Evolutionary conservation across 2,113 vertebrate genomes (phyloP).

Genomic region (Silurus glanis): DNA sequence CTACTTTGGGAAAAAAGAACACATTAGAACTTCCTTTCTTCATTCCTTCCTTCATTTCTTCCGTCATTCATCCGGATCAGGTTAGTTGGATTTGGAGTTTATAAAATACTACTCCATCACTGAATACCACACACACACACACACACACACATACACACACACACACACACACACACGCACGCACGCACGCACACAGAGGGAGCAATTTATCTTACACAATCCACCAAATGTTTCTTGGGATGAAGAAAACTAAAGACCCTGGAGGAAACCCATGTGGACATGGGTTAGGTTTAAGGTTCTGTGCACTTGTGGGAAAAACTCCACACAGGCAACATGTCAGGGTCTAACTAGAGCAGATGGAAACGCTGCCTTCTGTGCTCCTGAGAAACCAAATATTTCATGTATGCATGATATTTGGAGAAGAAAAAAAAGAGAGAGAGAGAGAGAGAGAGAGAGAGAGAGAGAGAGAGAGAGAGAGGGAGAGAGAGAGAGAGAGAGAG

Average conservation of each 20-base stretch:
- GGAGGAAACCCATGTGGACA: not conserved
- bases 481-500: too few relatives aligned
- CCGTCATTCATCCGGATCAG: not conserved
- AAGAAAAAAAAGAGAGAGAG: too few relatives aligned
- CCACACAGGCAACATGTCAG: not conserved
- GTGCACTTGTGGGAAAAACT: not conserved
- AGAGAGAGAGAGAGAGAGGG: not conserved
- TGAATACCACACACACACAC: not conserved
- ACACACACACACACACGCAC: not conserved
- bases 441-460: too few relatives aligned
- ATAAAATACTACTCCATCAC: not conserved
- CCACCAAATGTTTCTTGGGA: too few relatives aligned
- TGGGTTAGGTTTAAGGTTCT: too few relatives aligned
- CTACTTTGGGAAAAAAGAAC: not conserved
- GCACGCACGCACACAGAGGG: not conserved
- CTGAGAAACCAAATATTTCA: not conserved
- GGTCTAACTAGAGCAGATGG: not conserved
- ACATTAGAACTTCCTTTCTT: not conserved
- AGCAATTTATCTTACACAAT: not conserved
- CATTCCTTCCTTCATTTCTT: not conserved
- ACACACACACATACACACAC: not conserved
- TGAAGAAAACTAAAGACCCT: not conserved
- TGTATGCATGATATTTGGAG: not conserved
- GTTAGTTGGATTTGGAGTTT: not conserved
- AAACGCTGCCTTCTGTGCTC: slow-evolving; percentile 18